Evolutionary conservation across 2,888 invertebrate species (phyloP).

Genomic region (Plagodis pulveraria): DNA sequence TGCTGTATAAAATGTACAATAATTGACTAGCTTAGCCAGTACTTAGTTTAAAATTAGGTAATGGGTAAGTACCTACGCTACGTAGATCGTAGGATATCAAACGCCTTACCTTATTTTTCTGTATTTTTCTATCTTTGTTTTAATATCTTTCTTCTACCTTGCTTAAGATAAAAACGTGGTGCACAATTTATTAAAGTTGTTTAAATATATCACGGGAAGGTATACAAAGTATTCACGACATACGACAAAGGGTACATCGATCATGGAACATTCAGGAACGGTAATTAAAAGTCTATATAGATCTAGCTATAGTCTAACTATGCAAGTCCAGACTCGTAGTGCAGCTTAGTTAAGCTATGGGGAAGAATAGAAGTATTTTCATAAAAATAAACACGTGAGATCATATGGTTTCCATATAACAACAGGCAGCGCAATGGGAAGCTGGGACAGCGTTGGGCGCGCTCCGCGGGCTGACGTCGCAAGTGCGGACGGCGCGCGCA

Average conservation of each 20-base stretch:
- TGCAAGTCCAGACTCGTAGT: too few species aligned
- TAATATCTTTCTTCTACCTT: conserved; percentile 5
- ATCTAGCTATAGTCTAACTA: too few species aligned
- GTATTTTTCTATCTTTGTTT: conserved; percentile 9
- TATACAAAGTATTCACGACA: too few species aligned
- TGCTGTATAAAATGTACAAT: conserved; percentile 20
- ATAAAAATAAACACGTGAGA: too few species aligned
- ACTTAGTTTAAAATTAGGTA: conserved; percentile 15
- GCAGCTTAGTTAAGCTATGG: too few species aligned
- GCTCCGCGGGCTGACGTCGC: conserved; percentile 92
- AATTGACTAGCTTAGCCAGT: conserved; percentile 22
- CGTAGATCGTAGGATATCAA: conserved; percentile 21
- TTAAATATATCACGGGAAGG: background rate
- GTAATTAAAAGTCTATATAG: too few species aligned
- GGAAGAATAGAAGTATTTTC: too few species aligned
- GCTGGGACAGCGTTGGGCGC: conserved; percentile 92
- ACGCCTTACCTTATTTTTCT: conserved; percentile 3
- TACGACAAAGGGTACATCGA: too few species aligned
- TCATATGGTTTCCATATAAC: too few species aligned
- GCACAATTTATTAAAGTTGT: conserved; percentile 2
- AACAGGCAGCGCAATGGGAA: conserved; percentile 79
- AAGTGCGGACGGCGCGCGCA: conserved; percentile 92
- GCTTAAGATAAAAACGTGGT: too few species aligned
- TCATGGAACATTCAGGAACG: too few species aligned
- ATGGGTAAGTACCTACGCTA: conserved; percentile 15